Conservation (phyloP, 2,888 invertebrate genomes). For the Tiphia femorata region DNA sequence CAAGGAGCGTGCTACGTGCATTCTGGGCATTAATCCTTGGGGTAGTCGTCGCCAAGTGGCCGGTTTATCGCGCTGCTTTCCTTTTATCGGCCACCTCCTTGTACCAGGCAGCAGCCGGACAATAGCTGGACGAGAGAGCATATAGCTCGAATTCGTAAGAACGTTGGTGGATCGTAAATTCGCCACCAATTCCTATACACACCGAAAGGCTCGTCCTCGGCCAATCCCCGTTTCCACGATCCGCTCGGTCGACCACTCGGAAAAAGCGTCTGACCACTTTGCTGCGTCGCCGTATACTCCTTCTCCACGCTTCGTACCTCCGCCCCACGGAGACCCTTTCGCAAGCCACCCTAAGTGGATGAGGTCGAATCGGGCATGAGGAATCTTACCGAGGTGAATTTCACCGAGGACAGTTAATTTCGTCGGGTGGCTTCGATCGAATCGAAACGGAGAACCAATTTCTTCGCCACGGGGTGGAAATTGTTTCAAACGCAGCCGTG, state of each 20-base stretch:
- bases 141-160: no score
- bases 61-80: no score
- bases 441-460: neutral
- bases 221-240: constrained; percentile 27
- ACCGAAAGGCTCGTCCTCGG: constrained; percentile 17
- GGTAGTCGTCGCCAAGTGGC: no score
- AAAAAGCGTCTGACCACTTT: constrained; percentile 32
- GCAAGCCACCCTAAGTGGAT: constrained; percentile 3
- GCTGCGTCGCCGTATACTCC: constrained; percentile 16
- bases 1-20: no score
- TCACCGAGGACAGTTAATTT: neutral
- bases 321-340: neutral
- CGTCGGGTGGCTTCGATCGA: neutral
- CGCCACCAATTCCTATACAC: constrained; percentile 21
- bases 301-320: constrained; percentile 7
- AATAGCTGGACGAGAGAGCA: no score
- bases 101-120: no score
- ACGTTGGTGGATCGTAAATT: constrained; percentile 26
- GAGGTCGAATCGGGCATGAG: constrained; percentile 3
- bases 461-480: neutral
- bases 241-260: constrained; percentile 27
- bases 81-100: no score
- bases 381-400: neutral
- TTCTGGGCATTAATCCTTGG: no score
- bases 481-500: no score